Conservation (phyloP, 2,888 invertebrate genomes). For the Tuta absoluta region DNA sequence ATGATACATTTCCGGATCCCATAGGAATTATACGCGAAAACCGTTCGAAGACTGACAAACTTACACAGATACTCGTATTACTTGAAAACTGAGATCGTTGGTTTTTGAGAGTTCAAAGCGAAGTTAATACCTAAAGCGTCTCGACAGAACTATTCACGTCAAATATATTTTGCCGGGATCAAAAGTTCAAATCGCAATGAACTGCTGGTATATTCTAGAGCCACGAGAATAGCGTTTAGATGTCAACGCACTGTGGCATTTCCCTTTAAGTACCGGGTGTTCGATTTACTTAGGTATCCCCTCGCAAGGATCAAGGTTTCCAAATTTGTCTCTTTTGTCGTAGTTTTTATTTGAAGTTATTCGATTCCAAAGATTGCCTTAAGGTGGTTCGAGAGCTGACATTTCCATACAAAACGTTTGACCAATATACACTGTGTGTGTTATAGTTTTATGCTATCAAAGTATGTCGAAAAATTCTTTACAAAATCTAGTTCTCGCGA, state of each 20-base stretch:
- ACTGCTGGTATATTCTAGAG: slow-evolving; percentile 25
- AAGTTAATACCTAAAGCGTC: slow-evolving; percentile 21
- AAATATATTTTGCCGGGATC: slow-evolving; percentile 42
- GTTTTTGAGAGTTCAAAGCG: slow-evolving; percentile 21
- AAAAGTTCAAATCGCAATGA: slow-evolving; percentile 46
- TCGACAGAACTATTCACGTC: slow-evolving; percentile 40
- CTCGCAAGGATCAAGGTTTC: not conserved
- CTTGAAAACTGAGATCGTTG: slow-evolving; percentile 18
- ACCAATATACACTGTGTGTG: too few species aligned
- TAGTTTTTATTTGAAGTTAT: not conserved
- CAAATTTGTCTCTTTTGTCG: not conserved
- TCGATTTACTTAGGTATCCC: slow-evolving; percentile 17
- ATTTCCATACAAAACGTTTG: too few species aligned
- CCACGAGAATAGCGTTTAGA: slow-evolving; percentile 28
- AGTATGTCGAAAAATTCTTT: too few species aligned
- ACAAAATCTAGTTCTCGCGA: too few species aligned
- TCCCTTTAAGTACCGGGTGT: slow-evolving; percentile 37
- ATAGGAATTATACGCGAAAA: not conserved
- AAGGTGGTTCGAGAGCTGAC: too few species aligned
- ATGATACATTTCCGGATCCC: not conserved
- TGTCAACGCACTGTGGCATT: slow-evolving; percentile 55
- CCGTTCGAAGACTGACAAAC: not conserved
- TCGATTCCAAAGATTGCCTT: not conserved
- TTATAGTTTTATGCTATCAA: too few species aligned
- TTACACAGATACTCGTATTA: not conserved